Evolutionary conservation across 2,113 vertebrate species (phyloP).

Genomic region (Phaethornis superciliosus): DNA sequence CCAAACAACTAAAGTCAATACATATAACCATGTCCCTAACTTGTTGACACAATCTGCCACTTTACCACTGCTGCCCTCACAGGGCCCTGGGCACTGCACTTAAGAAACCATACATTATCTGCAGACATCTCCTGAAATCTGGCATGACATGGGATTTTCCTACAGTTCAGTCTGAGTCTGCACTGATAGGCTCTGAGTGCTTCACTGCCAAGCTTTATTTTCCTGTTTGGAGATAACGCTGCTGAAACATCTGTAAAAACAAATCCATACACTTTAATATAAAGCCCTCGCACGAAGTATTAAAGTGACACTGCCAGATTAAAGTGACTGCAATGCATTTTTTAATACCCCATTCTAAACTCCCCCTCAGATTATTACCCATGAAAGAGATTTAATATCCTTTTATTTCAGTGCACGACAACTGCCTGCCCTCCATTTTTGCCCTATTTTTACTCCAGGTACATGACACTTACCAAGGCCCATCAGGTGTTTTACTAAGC

Average conservation of each 20-base stretch:
- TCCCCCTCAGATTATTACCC: not conserved
- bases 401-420: not conserved
- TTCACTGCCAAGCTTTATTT: not conserved
- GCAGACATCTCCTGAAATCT: not conserved
- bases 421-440: not conserved
- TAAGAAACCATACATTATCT: not conserved
- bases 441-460: not conserved
- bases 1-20: not conserved
- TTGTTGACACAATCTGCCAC: not conserved
- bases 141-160: not conserved
- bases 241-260: slow-evolving; percentile 14
- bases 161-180: not conserved
- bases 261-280: not conserved
- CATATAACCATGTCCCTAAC: not conserved
- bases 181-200: not conserved
- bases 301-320: not conserved
- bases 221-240: not conserved
- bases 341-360: not conserved
- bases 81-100: not conserved
- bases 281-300: not conserved
- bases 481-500: not conserved
- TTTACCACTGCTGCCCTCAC: fast-evolving
- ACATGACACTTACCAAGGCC: not conserved
- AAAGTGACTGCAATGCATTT: not conserved
- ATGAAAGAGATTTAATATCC: not conserved